Evolutionary conservation across 2,888 invertebrate genomes (phyloP), one percentile per base, ranked within the genome.

Genomic region (Brenthis daphne): DNA sequence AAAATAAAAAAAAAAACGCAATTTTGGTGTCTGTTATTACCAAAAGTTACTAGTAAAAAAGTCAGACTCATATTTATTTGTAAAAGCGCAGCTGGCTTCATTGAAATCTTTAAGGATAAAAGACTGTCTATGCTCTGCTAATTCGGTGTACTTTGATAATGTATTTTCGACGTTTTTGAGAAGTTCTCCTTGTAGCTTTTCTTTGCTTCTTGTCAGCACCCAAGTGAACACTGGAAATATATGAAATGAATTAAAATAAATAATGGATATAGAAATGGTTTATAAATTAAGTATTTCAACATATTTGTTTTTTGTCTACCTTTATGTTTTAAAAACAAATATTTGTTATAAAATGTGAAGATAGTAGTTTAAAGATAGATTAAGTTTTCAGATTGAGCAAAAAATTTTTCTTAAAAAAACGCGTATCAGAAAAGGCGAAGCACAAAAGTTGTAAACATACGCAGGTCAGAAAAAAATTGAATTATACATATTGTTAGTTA

Each of bases 21-120:
- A 13, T n/a, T 57, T 57, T 6, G 1, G 8, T 43, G 0, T 11
- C 12, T 12, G 14, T 16, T 20, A 8, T 83, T 73, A 90, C 89
- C 90, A 91, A 73, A 90, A 91, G 72, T 89, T 89, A 60, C 79
- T 86, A 0, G 89, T 89, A 67, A 91, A 91, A 69, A 86, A 87
- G 58, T 89, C 87, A 0, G 82, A 81, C 72, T 85, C 85, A 37
- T 80, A 81, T 74, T 88, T 87, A 16, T 79, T 80, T 0, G 82
- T 76, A 70, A 79, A 90, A 0, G 82, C 78, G 68, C 92, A 92
- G 63, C 79, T 83, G 0, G 75, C 71, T 1, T 90, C 84, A 0
- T 81, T 78, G 73, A 92, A 92, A 6, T 90, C 86, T 67, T 90
- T 91, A 70, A 87, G 85, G 1, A 88, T 84, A 67, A 92, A 90